These are phyloP conservation scores for Chrysina gloriosa DNA, from an alignment of 2,888 invertebrate species.

Conservation along the genomic window DNA sequence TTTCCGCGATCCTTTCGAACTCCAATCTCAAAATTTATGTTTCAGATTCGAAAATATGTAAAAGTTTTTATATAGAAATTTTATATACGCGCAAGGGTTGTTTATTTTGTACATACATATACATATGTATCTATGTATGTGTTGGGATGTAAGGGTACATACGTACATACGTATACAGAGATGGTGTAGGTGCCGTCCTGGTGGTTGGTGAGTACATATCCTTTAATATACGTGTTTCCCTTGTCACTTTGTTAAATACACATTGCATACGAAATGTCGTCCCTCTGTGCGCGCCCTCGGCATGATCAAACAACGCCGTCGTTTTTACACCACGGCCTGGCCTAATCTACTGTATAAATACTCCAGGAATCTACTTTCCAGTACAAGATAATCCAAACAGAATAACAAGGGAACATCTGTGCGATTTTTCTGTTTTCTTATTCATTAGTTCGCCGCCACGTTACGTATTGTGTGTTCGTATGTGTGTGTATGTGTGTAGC, in stretches of 20 bases:
- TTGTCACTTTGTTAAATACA: slow-evolving; percentile 59
- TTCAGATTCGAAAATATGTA: neutral
- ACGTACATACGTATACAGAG: too few relatives aligned
- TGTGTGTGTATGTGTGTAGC: neutral
- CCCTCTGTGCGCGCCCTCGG: slow-evolving; percentile 47
- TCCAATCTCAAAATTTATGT: too few relatives aligned
- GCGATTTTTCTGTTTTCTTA: slow-evolving; percentile 55
- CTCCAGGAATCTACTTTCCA: slow-evolving; percentile 58
- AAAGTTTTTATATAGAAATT: neutral
- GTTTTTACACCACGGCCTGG: slow-evolving; percentile 60
- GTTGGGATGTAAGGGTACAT: too few relatives aligned
- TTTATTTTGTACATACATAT: neutral
- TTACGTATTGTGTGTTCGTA: slow-evolving; percentile 22
- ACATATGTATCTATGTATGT: neutral
- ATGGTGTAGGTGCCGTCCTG: neutral
- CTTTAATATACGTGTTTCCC: slow-evolving; percentile 55
- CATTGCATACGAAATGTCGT: slow-evolving; percentile 58
- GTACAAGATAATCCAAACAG: slow-evolving; percentile 58
- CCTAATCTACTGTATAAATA: slow-evolving; percentile 65
- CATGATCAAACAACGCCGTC: slow-evolving; percentile 57
- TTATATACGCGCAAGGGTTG: neutral
- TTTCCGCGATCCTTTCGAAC: too few relatives aligned
- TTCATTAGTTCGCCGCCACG: slow-evolving; percentile 50
- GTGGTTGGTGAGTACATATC: slow-evolving; percentile 45
- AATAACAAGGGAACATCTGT: slow-evolving; percentile 56